Conservation (phyloP, 1,140 invertebrate genomes). For the Orchestia grillus region DNA sequence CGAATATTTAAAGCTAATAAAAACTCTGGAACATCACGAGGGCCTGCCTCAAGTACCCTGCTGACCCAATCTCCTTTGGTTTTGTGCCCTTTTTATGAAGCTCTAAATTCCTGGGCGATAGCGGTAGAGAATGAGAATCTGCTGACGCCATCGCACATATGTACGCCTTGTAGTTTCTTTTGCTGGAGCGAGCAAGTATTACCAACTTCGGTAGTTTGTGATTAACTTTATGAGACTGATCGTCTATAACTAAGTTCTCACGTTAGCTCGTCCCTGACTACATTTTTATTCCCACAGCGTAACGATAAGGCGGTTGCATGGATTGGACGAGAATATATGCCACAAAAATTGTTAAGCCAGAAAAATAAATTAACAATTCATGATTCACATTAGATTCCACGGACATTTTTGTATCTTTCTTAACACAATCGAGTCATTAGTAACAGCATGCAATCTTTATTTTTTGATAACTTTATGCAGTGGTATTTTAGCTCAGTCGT, state of each 20-base stretch:
- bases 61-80: background rate
- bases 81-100: constrained; percentile 29
- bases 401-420: background rate
- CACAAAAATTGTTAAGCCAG: background rate
- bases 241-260: background rate
- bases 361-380: background rate
- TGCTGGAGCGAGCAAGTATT: background rate
- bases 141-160: background rate
- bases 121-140: background rate
- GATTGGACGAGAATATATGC: no score
- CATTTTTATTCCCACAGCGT: background rate
- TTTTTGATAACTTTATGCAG: no score
- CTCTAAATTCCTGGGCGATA: background rate
- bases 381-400: background rate
- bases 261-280: background rate
- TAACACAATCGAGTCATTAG: no score
- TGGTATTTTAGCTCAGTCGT: no score
- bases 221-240: background rate
- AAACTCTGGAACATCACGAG: background rate
- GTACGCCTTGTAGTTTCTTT: background rate
- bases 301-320: background rate
- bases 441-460: no score
- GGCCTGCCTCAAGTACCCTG: background rate
- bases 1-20: constrained; percentile 21
- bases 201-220: background rate